Base-by-base conservation (phyloP, 1,140 invertebrate genomes). In the Euura saliciscinereae region DNA sequence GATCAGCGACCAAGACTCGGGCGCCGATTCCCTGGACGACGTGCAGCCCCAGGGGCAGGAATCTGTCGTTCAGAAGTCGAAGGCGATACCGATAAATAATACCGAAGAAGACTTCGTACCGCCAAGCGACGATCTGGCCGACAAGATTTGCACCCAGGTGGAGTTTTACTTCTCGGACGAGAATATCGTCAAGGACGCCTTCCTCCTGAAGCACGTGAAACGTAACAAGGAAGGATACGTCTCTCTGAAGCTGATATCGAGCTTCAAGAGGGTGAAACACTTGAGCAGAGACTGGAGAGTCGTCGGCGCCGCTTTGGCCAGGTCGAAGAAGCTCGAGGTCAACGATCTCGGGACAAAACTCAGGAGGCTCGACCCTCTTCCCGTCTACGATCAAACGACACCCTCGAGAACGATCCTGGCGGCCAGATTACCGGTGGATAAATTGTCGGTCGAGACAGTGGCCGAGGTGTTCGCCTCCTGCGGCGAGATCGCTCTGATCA, bases 101-200 rank as follows among this genome's bases (percentile, higher is more conserved):
- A 13, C 76, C 6, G 69, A 73, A 1, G 83, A 83, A 13, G 81
- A 85, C 65, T 87, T 86, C 69, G 77, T 82, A 0, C 78, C 82
- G 2, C 93, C 93, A 2, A 91, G 90, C 71, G 93, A 94, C 4
- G 94, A 95, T 77, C 83, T 94, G 42, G 91, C 93, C 1, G 90
- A 92, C 43, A 91, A 93, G 76, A 96, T 97, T 73, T 91, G 95
- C 59, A 89, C 92, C 59, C 94, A 96, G 83, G 95, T 97, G 6
- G 96, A 97, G 86, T 97, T 95, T 83, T 98, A 98, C 85, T 98
- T 99, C 84, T 97, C 96, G 71, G 96, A 98, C 84, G 95, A 94
- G 13, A 97, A 97, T 82, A 96, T 99, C 73, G 92, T 96, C 2
- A 98, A 98, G 85, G 97, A 99, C 83, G 96, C 97, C 2, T 99